Conservation (phyloP, 2,797 vertebrate genomes). For the Sebastes trivittatus region DNA sequence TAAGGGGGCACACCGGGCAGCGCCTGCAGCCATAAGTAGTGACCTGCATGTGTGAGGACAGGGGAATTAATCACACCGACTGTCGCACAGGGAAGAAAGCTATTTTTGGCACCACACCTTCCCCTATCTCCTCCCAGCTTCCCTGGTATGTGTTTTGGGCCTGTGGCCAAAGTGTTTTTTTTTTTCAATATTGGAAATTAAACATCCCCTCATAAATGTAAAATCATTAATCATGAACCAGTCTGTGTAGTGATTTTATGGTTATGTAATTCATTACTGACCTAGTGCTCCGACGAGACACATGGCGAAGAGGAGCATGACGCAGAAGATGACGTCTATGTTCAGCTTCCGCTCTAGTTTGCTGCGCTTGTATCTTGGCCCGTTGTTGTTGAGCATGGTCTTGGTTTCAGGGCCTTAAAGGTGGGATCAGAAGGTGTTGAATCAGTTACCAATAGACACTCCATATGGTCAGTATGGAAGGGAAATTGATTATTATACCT, state of each 20-base stretch:
- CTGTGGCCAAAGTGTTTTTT: constrained; percentile 30
- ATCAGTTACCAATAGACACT: background rate
- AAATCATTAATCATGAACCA: constrained; percentile 50
- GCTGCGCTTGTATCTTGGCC: constrained; percentile 93
- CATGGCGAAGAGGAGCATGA: constrained; percentile 90
- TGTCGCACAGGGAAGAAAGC: constrained; percentile 32
- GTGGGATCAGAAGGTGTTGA: constrained; percentile 27
- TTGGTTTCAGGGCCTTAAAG: constrained; percentile 93
- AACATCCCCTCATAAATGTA: constrained; percentile 34
- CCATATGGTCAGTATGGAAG: background rate
- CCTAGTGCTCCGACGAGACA: constrained; percentile 91
- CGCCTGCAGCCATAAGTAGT: constrained; percentile 85
- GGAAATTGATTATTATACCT: background rate
- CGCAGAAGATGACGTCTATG: constrained; percentile 87
- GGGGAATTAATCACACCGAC: constrained; percentile 63
- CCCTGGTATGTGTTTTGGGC: constrained; percentile 26
- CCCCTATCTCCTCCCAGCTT: constrained; percentile 18
- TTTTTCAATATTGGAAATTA: constrained; percentile 34
- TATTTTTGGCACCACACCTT: constrained; percentile 62
- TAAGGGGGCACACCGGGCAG: constrained; percentile 84
- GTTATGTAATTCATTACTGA: constrained; percentile 68
- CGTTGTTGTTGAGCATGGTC: constrained; percentile 93
- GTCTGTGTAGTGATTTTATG: constrained; percentile 16
- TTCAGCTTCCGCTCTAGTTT: constrained; percentile 92
- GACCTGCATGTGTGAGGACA: constrained; percentile 82